Evolutionary conservation across 2,113 vertebrate genomes (phyloP).

Genomic region (Sclerurus mexicanus): DNA sequence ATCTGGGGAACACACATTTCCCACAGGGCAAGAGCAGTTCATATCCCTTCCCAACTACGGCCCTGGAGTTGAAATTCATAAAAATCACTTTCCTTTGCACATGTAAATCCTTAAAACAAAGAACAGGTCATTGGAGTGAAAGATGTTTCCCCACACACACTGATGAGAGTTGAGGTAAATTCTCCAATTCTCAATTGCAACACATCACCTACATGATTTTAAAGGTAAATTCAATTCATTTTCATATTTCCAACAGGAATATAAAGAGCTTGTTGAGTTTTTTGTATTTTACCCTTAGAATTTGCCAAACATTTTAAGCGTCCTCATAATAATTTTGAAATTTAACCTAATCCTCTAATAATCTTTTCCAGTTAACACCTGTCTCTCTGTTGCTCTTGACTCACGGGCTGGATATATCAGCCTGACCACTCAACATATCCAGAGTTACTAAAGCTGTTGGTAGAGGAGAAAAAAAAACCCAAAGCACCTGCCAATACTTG

Average conservation of each 20-base stretch:
- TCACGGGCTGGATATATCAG: not conserved
- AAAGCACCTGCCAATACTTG: not conserved
- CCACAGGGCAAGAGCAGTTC: slow-evolving; percentile 62
- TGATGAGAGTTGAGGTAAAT: not conserved
- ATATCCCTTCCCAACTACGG: slow-evolving; percentile 48
- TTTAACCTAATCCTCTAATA: not conserved
- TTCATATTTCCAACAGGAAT: not conserved
- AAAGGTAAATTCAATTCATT: not conserved
- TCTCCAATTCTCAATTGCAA: not conserved
- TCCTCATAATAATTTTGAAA: not conserved
- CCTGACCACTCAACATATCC: not conserved
- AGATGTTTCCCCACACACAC: not conserved
- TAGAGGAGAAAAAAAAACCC: not conserved
- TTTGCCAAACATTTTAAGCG: not conserved
- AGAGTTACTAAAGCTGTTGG: not conserved
- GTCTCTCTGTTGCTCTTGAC: not conserved
- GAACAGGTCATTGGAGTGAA: not conserved
- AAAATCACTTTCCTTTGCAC: not conserved
- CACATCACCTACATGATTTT: accelerated
- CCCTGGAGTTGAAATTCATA: not conserved
- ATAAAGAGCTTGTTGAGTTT: not conserved
- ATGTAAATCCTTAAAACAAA: not conserved
- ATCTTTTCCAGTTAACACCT: not conserved
- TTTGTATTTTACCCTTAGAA: not conserved
- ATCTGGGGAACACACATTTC: slow-evolving; percentile 7